Conservation (phyloP, 1,140 invertebrate genomes). For the Leptinotarsa undecemlineata region DNA sequence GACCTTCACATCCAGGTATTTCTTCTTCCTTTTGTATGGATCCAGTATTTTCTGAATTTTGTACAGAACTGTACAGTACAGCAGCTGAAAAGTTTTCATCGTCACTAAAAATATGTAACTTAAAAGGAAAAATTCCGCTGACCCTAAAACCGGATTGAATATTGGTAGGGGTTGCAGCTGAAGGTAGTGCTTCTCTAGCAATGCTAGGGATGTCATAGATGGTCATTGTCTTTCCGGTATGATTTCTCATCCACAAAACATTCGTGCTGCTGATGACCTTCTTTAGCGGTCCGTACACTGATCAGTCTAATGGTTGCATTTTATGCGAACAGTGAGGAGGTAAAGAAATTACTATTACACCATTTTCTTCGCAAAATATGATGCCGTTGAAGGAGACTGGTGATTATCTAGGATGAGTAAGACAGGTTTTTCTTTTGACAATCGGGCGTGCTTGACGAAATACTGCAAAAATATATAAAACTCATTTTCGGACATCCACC, state of each 20-base stretch:
- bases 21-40: constrained; percentile 1
- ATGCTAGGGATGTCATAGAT: constrained; percentile 53
- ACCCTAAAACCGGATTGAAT: constrained; percentile 22
- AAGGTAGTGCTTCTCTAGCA: constrained; percentile 3
- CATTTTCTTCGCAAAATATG: constrained; percentile 43
- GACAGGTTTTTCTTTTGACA: constrained; percentile 39
- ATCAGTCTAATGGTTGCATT: constrained; percentile 53
- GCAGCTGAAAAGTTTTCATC: constrained; percentile 22
- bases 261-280: neutral
- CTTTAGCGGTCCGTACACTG: constrained; percentile 27
- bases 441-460: neutral
- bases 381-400: constrained; percentile 37
- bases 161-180: neutral
- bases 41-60: constrained; percentile 17
- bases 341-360: constrained; percentile 49
- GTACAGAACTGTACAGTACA: constrained; percentile 31
- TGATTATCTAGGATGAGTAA: constrained; percentile 37
- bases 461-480: constrained; percentile 49
- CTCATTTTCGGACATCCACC: constrained; percentile 57
- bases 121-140: constrained; percentile 24
- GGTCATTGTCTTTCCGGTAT: neutral
- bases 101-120: constrained; percentile 26
- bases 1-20: neutral
- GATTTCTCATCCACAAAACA: neutral
- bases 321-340: constrained; percentile 45